These are phyloP conservation scores for Stomorhina lunata DNA, from an alignment of 2,888 invertebrate species.

Conservation along the genomic window DNA sequence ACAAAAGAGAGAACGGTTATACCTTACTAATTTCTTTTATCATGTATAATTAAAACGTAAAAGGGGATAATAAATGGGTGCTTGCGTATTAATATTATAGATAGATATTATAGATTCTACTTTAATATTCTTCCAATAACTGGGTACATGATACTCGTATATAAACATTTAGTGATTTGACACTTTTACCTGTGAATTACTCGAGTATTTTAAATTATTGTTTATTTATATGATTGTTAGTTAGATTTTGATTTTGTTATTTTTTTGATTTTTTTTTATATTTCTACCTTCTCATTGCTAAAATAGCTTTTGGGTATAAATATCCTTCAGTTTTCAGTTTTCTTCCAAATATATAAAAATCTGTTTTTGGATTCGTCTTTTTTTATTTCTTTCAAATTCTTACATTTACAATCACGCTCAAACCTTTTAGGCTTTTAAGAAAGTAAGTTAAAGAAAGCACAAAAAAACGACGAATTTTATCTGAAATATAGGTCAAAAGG, in stretches of 20 bases:
- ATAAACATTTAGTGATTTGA: constrained; percentile 20
- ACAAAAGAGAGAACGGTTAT: too few species aligned
- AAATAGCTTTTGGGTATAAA: constrained; percentile 50
- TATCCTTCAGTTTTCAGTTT: not conserved
- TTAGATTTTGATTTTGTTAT: constrained; percentile 5
- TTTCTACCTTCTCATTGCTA: constrained; percentile 7
- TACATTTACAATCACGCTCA: too few species aligned
- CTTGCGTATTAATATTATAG: too few species aligned
- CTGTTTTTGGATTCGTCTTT: constrained; percentile 22
- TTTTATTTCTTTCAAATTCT: constrained; percentile 6
- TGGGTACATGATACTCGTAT: too few species aligned
- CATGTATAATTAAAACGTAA: too few species aligned
- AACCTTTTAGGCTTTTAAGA: constrained; percentile 63
- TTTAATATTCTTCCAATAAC: too few species aligned
- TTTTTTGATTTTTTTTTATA: not conserved
- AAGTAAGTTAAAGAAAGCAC: constrained; percentile 11
- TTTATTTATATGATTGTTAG: not conserved
- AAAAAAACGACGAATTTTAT: not conserved
- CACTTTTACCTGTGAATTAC: constrained; percentile 35
- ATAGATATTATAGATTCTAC: too few species aligned
- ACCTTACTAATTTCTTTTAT: too few species aligned
- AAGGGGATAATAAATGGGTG: too few species aligned
- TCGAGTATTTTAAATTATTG: constrained; percentile 41
- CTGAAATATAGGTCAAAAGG: constrained; percentile 74
- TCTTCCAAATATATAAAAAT: constrained; percentile 3